Percentiles rank a stretch among this genome's conserved stretches.
These are phyloP conservation scores for Ditylenchus dipsaci DNA, from an alignment of 1,140 invertebrate species.

Conservation along the genomic window DNA sequence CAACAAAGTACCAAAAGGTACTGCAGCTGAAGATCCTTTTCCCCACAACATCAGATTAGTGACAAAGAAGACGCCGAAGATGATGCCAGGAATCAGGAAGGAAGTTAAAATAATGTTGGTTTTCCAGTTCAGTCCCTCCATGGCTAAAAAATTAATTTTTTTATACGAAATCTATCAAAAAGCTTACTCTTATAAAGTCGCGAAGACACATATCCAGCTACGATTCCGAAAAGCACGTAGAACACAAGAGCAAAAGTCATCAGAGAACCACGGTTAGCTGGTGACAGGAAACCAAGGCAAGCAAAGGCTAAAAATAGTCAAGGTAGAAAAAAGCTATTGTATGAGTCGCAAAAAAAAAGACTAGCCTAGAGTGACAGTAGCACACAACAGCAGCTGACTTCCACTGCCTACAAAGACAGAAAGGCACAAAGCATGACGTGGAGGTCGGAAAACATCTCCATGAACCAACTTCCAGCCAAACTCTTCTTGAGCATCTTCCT, in stretches of 20 bases:
- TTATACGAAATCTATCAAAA: constrained; percentile 8
- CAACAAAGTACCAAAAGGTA: constrained; percentile 93
- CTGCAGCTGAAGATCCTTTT: constrained; percentile 79
- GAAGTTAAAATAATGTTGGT: constrained; percentile 91
- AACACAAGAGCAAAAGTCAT: constrained; percentile 86
- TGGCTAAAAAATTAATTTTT: constrained; percentile 17
- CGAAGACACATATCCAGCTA: constrained; percentile 89
- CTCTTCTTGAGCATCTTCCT: constrained; percentile 94
- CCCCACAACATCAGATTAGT: constrained; percentile 93
- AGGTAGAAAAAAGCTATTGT: too few relatives aligned
- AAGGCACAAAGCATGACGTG: constrained; percentile 90
- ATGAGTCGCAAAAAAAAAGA: constrained; percentile 3
- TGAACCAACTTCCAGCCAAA: constrained; percentile 98
- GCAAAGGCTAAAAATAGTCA: constrained; percentile 73
- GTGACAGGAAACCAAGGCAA: constrained; percentile 92
- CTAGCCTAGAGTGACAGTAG: constrained; percentile 65
- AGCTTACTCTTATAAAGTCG: constrained; percentile 83
- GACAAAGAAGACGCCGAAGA: constrained; percentile 89
- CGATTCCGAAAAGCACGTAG: constrained; percentile 87
- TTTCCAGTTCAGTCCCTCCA: constrained; percentile 90
- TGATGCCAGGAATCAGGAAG: constrained; percentile 85
- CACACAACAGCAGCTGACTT: constrained; percentile 75
- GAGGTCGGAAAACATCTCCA: constrained; percentile 87
- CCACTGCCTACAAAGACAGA: constrained; percentile 90
- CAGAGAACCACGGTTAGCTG: constrained; percentile 90